These are phyloP conservation scores for Darevskia mixta DNA, from an alignment of 2,797 vertebrate species.

Conservation along the genomic window DNA sequence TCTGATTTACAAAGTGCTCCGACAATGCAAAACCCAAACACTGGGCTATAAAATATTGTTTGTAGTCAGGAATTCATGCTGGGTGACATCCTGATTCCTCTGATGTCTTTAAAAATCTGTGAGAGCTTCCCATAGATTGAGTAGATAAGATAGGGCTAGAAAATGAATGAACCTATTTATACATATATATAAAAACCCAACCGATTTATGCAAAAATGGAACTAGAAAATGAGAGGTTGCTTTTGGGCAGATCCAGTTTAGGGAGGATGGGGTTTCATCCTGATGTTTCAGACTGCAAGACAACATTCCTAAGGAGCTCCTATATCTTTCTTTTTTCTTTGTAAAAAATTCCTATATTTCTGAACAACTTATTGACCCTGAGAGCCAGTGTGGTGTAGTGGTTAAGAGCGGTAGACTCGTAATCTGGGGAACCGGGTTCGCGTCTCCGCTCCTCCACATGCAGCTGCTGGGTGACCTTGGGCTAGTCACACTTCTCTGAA, in stretches of 20 bases:
- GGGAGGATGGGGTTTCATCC: no score
- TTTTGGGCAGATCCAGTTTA: no score
- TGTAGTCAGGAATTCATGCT: background rate
- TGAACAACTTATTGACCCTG: background rate
- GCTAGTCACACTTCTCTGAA: no score
- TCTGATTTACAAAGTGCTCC: constrained; percentile 35
- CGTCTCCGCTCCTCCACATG: no score
- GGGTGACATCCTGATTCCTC: background rate
- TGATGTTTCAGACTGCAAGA: background rate
- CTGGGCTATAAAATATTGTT: background rate
- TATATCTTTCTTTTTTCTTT: no score
- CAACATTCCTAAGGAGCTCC: background rate
- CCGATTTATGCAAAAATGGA: background rate
- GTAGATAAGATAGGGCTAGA: background rate
- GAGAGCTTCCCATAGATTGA: background rate
- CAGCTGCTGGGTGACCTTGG: no score
- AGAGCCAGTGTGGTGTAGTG: no score
- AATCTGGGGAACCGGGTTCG: no score
- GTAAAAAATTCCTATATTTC: background rate
- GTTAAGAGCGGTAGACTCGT: no score
- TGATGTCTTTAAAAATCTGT: background rate
- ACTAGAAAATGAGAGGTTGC: no score
- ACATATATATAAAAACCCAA: no score
- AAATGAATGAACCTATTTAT: background rate
- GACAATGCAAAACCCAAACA: background rate